Base-by-base conservation (phyloP, 2,888 invertebrate genomes). In the Disparrhopalites patrizii region DNA sequence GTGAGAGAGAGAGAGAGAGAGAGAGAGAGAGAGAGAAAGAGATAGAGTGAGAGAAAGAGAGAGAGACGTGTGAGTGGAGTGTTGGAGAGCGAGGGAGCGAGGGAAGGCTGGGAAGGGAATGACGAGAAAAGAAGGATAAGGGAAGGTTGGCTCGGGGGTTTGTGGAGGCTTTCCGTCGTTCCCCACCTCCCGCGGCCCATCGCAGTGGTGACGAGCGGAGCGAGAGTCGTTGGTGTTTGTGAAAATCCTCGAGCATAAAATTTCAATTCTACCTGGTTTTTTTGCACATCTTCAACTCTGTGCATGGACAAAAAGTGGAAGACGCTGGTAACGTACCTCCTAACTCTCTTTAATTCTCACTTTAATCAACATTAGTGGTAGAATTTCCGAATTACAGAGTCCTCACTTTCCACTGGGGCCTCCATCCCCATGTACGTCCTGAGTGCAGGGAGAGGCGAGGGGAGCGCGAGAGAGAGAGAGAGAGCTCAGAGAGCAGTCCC, bases 181-280 rank as follows among this genome's bases (percentile, higher is more conserved):
- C 64, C 64, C 58, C 50, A 31, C 33, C 28, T 51, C 15, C 31
- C 58, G 50, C 54, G 20, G 33, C 54, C 54, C 54, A n/a, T 54
- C 54, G 56, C 56, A 68, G 68, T 67, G 64, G 54, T 62, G 57
- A 47, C 56, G 27, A 36, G 58, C 61, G 66, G 58, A 66, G 68
- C 56, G 66, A n/a, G 66, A 68, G 60, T 62, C 66, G 68, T 63
- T 71, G 67, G 70, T 72, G 68, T 68, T 71, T 71, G 70, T 73
- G 70, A 71, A 71, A 73, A 70, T 68, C 68, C 68, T 73, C 67
- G 62, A 69, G 68, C 67, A 69, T 68, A 69, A 73, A 73, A 70
- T 73, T 71, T 73, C 68, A 68, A 73, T 73, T 73, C 72, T 71
- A 69, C 66, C 68, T 67, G 67, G 67, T 68, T 71, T 71, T 72